phyloP scores from a whole-genome alignment of 2,888 invertebrate genomes.

The Epistrophella euchroma region DNA sequence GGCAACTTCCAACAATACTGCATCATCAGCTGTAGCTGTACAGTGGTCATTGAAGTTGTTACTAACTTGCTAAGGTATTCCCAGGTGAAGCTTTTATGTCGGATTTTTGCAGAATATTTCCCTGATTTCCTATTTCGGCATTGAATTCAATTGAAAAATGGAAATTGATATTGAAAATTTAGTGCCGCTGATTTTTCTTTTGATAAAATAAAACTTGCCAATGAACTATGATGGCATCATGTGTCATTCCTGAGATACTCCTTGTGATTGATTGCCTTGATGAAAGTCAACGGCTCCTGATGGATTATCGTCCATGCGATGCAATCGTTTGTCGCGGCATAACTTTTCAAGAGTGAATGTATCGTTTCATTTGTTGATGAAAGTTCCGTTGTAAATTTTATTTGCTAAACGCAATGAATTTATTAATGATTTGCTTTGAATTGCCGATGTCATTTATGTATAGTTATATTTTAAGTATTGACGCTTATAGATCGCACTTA shows the following conservation, averaged over 20 bases:
- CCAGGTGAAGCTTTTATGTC: slow-evolving; percentile 31
- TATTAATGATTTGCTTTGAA: slow-evolving; percentile 6
- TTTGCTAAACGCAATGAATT: slow-evolving; percentile 3
- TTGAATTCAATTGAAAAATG: slow-evolving; percentile 25
- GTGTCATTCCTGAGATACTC: slow-evolving; percentile 16
- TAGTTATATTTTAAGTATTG: slow-evolving; percentile 17
- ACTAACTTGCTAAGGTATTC: background rate
- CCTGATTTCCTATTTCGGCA: slow-evolving; percentile 32
- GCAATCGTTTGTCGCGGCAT: background rate
- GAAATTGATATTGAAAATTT: slow-evolving; percentile 53
- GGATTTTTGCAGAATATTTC: slow-evolving; percentile 38
- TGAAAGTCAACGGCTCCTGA: slow-evolving; percentile 26
- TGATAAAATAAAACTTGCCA: background rate
- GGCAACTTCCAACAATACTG: no score
- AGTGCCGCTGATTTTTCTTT: background rate
- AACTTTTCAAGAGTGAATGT: background rate
- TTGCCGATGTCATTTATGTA: slow-evolving; percentile 30
- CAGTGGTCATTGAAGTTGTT: background rate
- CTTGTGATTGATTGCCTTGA: slow-evolving; percentile 13
- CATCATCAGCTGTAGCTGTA: background rate
- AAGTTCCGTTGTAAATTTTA: slow-evolving; percentile 39
- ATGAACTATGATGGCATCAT: background rate
- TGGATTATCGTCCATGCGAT: slow-evolving; percentile 5
- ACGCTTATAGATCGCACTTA: background rate
- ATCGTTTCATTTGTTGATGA: slow-evolving; percentile 2